Evolutionary conservation across 2,888 invertebrate genomes (phyloP).

Genomic region (Caenorhabditis angaria): DNA sequence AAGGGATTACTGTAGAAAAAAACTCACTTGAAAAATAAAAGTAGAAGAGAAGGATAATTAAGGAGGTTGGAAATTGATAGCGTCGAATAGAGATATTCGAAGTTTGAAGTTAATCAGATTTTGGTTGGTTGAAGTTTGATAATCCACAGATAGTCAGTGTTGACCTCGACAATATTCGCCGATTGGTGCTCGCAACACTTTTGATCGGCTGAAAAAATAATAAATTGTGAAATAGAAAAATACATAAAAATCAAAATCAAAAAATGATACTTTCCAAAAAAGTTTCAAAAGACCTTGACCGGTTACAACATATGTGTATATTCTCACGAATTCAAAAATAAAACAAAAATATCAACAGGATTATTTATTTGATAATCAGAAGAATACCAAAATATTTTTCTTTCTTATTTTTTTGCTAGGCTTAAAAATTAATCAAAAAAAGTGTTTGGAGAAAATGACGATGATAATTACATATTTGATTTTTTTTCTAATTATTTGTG

Average conservation of each 20-base stretch:
- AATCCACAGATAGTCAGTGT: conserved; percentile 62
- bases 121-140: conserved; percentile 8
- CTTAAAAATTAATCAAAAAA: background rate
- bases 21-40: conserved; percentile 6
- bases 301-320: background rate
- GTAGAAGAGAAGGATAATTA: conserved; percentile 32
- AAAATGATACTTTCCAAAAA: conserved; percentile 4
- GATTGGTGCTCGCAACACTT: conserved; percentile 53
- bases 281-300: conserved; percentile 22
- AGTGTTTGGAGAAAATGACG: too few relatives aligned
- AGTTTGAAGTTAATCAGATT: conserved; percentile 20
- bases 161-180: conserved; percentile 69
- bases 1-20: too few relatives aligned
- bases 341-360: background rate
- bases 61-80: conserved; percentile 53
- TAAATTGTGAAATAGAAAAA: conserved; percentile 5
- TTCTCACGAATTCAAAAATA: conserved; percentile 6
- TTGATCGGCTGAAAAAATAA: conserved; percentile 49
- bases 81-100: conserved; percentile 46
- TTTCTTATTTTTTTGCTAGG: conserved; percentile 6
- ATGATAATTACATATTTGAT: too few relatives aligned
- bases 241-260: too few relatives aligned
- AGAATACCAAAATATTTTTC: conserved; percentile 7
- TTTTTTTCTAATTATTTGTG: too few relatives aligned
- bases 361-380: background rate